Conservation (phyloP, 2,113 vertebrate species). For the Oryctolagus cuniculus region DNA sequence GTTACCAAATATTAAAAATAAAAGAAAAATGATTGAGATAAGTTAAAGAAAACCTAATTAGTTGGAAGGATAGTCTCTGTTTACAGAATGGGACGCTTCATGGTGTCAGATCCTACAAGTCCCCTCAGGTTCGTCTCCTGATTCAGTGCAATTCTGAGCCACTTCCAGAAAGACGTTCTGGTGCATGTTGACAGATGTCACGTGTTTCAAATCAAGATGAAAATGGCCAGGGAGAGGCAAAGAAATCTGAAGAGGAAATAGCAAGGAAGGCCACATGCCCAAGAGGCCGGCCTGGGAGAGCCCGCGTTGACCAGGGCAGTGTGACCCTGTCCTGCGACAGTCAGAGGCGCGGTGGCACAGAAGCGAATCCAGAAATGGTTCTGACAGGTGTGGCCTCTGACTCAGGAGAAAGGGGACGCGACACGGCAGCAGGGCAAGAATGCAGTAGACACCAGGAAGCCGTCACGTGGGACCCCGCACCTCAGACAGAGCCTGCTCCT, state of each 20-base stretch:
- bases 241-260: not conserved
- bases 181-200: not conserved
- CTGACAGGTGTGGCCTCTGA: not conserved
- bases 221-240: not conserved
- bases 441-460: too few species aligned
- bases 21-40: not conserved
- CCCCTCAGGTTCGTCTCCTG: too few species aligned
- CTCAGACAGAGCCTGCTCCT: too few species aligned
- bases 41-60: not conserved
- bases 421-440: not conserved
- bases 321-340: not conserved
- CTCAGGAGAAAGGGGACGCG: not conserved
- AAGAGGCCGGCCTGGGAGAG: not conserved
- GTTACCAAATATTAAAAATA: too few species aligned
- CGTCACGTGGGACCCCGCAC: too few species aligned
- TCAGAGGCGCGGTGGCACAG: not conserved
- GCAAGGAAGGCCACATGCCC: not conserved
- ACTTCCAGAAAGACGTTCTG: not conserved
- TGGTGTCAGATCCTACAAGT: not conserved
- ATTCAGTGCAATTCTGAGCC: not conserved
- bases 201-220: not conserved
- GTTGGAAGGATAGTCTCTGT: not conserved
- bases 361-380: not conserved
- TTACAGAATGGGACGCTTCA: not conserved
- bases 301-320: not conserved